Conservation (phyloP, 2,113 vertebrate genomes). For the Lagopus muta region DNA sequence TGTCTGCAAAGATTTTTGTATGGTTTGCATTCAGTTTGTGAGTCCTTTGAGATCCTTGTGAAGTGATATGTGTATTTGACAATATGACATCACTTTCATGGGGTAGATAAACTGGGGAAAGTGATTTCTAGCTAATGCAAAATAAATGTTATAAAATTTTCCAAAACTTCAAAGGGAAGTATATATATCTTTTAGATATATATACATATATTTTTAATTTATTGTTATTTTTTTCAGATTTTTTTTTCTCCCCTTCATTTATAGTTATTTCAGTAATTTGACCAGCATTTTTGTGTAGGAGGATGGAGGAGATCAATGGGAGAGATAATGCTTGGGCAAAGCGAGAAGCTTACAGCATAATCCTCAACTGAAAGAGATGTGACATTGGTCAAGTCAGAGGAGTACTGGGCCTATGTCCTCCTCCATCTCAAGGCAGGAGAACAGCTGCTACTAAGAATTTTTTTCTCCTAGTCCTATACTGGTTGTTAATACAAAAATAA, state of each 20-base stretch:
- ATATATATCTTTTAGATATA: neutral
- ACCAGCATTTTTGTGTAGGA: neutral
- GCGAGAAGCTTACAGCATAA: neutral
- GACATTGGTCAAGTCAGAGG: neutral
- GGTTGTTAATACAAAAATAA: neutral
- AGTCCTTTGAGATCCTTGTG: neutral
- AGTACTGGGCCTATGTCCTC: neutral
- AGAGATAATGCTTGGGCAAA: neutral
- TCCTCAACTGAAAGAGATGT: neutral
- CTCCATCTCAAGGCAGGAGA: neutral
- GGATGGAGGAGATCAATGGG: neutral
- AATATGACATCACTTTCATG: neutral
- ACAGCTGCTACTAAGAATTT: neutral
- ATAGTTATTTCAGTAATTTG: neutral
- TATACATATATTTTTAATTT: neutral
- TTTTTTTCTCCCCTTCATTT: neutral
- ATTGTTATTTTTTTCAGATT: neutral
- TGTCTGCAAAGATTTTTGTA: neutral
- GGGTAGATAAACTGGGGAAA: neutral
- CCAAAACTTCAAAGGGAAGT: neutral
- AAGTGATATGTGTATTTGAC: neutral
- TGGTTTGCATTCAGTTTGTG: neutral
- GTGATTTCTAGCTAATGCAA: neutral
- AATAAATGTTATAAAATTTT: neutral
- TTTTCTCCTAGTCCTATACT: neutral